Conservation (phyloP, 2,888 invertebrate genomes). For the Nephrotoma guestfalica region DNA sequence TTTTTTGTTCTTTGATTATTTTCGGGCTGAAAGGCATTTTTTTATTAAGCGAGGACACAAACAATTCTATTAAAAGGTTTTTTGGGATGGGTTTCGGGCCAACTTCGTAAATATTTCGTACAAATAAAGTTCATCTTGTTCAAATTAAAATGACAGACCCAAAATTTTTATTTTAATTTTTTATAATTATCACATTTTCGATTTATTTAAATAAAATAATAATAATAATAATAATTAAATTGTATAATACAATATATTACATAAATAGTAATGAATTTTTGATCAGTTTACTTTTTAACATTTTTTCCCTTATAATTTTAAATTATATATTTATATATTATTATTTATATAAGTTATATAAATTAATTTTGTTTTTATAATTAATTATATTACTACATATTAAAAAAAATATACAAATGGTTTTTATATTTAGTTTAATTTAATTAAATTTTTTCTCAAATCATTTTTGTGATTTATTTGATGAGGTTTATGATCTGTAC, state of each 20-base stretch:
- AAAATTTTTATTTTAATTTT: neutral
- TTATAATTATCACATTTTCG: conserved; percentile 1
- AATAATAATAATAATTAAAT: neutral
- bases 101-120: too few species aligned
- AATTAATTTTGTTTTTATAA: neutral
- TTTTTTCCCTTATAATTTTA: neutral
- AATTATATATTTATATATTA: neutral
- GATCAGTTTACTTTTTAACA: neutral
- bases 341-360: neutral
- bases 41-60: too few species aligned
- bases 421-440: neutral
- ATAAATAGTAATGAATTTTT: neutral
- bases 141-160: neutral
- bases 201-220: neutral
- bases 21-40: too few species aligned
- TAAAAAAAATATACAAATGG: neutral
- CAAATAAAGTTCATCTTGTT: neutral
- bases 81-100: too few species aligned
- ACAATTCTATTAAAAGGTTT: too few species aligned
- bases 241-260: conserved; percentile 2
- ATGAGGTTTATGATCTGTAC: neutral
- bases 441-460: neutral
- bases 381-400: neutral
- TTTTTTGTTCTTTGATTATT: too few species aligned
- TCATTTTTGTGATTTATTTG: neutral